Conservation (phyloP, 2,888 invertebrate genomes). For the Chloromyia formosa region DNA sequence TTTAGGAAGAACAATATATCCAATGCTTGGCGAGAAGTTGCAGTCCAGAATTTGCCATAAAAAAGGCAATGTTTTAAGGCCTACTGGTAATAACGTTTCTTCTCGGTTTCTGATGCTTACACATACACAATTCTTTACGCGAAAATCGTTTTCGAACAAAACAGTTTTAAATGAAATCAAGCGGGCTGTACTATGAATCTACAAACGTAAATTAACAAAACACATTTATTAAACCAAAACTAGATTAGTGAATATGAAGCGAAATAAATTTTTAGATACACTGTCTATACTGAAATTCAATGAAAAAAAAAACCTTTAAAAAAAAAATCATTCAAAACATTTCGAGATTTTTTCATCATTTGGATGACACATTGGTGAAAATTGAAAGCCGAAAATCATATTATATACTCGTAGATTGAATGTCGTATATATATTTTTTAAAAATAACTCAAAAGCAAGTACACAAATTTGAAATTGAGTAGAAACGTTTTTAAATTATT, state of each 20-base stretch:
- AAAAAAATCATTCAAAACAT: constrained; percentile 8
- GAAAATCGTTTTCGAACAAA: constrained; percentile 1
- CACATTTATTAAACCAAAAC: background rate
- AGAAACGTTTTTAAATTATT: background rate
- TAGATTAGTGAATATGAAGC: constrained; percentile 6
- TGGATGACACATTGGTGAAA: background rate
- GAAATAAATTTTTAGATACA: background rate
- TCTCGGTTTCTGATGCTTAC: no score
- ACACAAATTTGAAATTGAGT: background rate
- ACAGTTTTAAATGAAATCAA: background rate
- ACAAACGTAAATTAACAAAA: constrained; percentile 7
- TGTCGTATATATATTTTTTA: constrained; percentile 13
- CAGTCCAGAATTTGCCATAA: no score
- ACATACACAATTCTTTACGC: no score
- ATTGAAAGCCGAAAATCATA: constrained; percentile 1
- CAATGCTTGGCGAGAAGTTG: no score
- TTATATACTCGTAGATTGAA: constrained; percentile 26
- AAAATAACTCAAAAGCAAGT: background rate
- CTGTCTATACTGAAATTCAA: background rate
- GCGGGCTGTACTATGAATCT: constrained; percentile 10
- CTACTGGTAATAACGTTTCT: no score
- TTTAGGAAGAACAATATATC: no score
- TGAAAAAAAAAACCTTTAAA: no score
- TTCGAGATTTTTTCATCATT: constrained; percentile 4
- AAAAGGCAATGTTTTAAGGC: no score